phyloP scores from a whole-genome alignment of 37 sponge, comb jelly and placozoan genomes.

The Hexactinellida sp. region DNA sequence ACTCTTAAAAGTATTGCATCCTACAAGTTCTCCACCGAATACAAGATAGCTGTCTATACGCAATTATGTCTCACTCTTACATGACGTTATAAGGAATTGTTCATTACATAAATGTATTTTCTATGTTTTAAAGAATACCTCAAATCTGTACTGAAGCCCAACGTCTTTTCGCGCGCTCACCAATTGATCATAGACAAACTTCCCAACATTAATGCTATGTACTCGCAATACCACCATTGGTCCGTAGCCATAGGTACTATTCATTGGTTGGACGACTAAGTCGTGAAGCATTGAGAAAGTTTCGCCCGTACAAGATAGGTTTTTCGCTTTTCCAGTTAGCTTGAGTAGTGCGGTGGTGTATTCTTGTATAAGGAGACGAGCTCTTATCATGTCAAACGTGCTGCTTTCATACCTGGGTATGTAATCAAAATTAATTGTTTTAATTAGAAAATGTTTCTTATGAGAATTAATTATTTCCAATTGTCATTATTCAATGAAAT shows the following conservation, averaged over 20 bases:
- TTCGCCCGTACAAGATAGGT: background rate
- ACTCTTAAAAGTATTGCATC: background rate
- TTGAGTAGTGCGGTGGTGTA: background rate
- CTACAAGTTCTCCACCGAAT: background rate
- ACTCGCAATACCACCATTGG: background rate
- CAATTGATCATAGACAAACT: slow-evolving; percentile 13
- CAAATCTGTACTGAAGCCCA: slow-evolving; percentile 11
- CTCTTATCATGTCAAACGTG: background rate
- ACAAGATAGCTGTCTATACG: background rate
- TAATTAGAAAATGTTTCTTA: too few relatives aligned
- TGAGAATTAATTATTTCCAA: too few relatives aligned
- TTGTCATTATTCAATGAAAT: too few relatives aligned
- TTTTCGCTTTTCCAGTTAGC: background rate
- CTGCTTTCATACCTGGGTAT: background rate
- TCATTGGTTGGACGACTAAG: background rate
- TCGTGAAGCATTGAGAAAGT: slow-evolving; percentile 1
- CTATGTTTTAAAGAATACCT: background rate
- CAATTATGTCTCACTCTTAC: background rate
- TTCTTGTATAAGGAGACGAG: background rate
- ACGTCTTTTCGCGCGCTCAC: background rate
- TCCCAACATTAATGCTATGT: background rate
- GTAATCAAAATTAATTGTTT: background rate
- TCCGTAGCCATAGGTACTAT: background rate
- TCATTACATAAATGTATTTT: background rate
- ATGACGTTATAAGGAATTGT: background rate